Evolutionary conservation across 2,888 invertebrate genomes (phyloP).

Genomic region (Calameuta idolon): DNA sequence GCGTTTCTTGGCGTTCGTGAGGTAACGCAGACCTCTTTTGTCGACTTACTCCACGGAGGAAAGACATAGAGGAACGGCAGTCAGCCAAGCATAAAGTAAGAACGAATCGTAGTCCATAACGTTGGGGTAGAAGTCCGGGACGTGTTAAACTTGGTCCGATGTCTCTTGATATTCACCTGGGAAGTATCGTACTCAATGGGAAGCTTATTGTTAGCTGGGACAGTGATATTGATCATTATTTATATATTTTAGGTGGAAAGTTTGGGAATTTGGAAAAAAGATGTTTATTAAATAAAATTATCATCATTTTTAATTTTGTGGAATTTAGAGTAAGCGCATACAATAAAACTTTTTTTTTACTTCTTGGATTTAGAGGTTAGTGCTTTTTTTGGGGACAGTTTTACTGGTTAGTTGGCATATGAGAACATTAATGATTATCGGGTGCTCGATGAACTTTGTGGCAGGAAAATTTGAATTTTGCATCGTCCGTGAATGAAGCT

Average conservation of each 20-base stretch:
- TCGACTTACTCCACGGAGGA: conserved; percentile 37
- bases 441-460: too few species aligned
- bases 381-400: too few species aligned
- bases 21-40: conserved; percentile 29
- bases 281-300: too few species aligned
- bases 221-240: too few species aligned
- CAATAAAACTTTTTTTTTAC: too few species aligned
- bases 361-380: too few species aligned
- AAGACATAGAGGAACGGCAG: conserved; percentile 35
- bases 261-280: background rate
- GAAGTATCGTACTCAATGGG: background rate
- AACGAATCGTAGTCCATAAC: conserved; percentile 57
- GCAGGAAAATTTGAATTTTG: too few species aligned
- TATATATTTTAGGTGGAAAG: background rate
- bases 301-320: background rate
- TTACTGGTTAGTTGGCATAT: rapidly evolving
- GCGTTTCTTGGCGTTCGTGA: conserved; percentile 41
- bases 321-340: background rate
- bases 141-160: conserved; percentile 16
- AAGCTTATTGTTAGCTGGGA: too few species aligned
- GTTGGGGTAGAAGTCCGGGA: conserved; percentile 45
- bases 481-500: too few species aligned
- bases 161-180: background rate
- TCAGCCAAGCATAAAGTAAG: conserved; percentile 60
- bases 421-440: too few species aligned